Conservation (phyloP, 2,113 vertebrate genomes). For the Callopanchax toddi region DNA sequence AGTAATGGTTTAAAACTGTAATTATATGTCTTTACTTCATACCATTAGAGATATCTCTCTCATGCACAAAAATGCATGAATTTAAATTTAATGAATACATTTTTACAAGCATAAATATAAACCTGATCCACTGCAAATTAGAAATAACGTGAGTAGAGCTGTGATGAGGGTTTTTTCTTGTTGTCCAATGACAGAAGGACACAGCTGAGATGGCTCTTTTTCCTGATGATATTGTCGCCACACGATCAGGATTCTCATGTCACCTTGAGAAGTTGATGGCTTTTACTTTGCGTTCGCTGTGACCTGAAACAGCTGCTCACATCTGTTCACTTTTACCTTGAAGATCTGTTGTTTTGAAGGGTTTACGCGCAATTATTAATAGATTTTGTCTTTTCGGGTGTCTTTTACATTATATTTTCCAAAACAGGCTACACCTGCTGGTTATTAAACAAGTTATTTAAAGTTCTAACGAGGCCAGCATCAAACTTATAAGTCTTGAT, state of each 20-base stretch:
- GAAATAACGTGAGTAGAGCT: background rate
- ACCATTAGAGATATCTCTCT: constrained; percentile 1
- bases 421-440: background rate
- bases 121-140: background rate
- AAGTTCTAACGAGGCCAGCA: background rate
- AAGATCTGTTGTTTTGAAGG: constrained; percentile 32
- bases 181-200: constrained; percentile 12
- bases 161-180: constrained; percentile 15
- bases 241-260: constrained; percentile 39
- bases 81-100: background rate
- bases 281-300: constrained; percentile 30
- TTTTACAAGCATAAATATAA: background rate
- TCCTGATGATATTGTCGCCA: constrained; percentile 12
- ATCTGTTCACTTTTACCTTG: constrained; percentile 7
- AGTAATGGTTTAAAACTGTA: constrained; percentile 10
- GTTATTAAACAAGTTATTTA: background rate
- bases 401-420: constrained; percentile 9
- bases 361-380: constrained; percentile 26
- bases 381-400: constrained; percentile 16
- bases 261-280: constrained; percentile 61
- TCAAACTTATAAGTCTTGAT: no score
- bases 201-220: constrained; percentile 28
- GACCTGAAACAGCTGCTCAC: constrained; percentile 31
- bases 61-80: no score
- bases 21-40: constrained; percentile 17